Evolutionary conservation across 2,797 vertebrate genomes (phyloP), one percentile per base, ranked within the genome.

Genomic region (Naso thynnoides): DNA sequence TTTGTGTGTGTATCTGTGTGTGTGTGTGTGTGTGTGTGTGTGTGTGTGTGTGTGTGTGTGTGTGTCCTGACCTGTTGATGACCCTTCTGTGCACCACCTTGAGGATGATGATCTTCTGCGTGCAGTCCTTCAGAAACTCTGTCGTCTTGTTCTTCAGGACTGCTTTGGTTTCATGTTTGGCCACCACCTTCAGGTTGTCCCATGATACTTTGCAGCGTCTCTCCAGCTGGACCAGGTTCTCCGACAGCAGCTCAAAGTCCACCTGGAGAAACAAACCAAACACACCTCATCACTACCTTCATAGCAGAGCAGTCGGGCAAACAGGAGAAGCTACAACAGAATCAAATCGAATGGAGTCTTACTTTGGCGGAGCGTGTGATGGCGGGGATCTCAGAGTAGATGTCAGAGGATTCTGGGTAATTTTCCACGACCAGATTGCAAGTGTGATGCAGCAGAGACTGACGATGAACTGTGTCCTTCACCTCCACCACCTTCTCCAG

Each of bases 401-500:
- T 95, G 88, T 99, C 98, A 0, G 96, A 96, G 91, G 97, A 97
- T 83, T 99, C 97, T 54, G 98, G 97, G 83, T 98, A 99, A 90
- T 97, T 97, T 89, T 99, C 98, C 6, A 98, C 97, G 81, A 99
- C 97, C 58, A 97, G 96, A 87, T 96, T 94, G 88, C 97, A 98
- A 88, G 96, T 94, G 0, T 99, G 98, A 87, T 99, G 96, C 81
- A 99, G 95, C 72, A 99, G 94, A 0, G 97, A 99, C 92, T 99
- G 98, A 86, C 99, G 99, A 73, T 99, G 98, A 83, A 98, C 96
- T 0, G 98, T 99, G 92, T 99, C 98, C 93, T 99, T 99, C 72
- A 99, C 97, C 91, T 99, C 98, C 18, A 97, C 97, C 92, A 99
- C 98, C 90, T 99, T 99, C 94, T 99, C 97, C 90, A 99, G 95